Percentiles rank a stretch among this genome's conserved stretches.
These are phyloP conservation scores for Mustela nigripes DNA, from an alignment of 2,113 vertebrate genomes.

Conservation along the genomic window DNA sequence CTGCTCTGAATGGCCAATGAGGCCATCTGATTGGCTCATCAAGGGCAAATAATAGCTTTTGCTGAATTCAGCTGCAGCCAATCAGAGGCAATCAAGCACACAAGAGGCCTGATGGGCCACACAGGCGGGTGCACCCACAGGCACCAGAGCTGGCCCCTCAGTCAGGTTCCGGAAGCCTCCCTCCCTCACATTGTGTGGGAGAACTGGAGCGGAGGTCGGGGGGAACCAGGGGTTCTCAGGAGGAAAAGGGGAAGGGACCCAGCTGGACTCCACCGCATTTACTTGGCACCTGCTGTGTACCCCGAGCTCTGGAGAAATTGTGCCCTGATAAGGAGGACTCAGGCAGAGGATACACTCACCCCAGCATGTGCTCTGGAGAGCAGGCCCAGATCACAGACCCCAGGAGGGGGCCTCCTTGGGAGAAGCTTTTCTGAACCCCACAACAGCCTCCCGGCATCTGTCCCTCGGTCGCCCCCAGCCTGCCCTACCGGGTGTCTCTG, in stretches of 20 bases:
- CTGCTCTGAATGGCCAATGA: conserved; percentile 84
- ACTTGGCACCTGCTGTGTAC: conserved; percentile 45
- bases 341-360: not conserved
- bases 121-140: conserved; percentile 47
- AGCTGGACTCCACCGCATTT: not conserved
- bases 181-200: not conserved
- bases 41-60: conserved; percentile 85
- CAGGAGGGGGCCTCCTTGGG: not conserved
- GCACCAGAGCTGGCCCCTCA: conserved; percentile 74
- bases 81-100: conserved; percentile 86
- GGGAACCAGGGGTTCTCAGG: not conserved
- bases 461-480: not conserved
- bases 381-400: not conserved
- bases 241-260: conserved; percentile 3
- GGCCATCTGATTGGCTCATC: conserved; percentile 84
- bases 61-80: conserved; percentile 86
- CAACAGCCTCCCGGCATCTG: not conserved
- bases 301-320: not conserved
- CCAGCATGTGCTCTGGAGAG: not conserved
- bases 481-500: not conserved
- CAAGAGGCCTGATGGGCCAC: conserved; percentile 84
- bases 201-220: not conserved
- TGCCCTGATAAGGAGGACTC: not conserved
- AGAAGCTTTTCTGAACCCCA: not conserved
- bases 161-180: conserved; percentile 48